Base-by-base conservation (phyloP, 2,113 vertebrate genomes). In the Zingel zingel region DNA sequence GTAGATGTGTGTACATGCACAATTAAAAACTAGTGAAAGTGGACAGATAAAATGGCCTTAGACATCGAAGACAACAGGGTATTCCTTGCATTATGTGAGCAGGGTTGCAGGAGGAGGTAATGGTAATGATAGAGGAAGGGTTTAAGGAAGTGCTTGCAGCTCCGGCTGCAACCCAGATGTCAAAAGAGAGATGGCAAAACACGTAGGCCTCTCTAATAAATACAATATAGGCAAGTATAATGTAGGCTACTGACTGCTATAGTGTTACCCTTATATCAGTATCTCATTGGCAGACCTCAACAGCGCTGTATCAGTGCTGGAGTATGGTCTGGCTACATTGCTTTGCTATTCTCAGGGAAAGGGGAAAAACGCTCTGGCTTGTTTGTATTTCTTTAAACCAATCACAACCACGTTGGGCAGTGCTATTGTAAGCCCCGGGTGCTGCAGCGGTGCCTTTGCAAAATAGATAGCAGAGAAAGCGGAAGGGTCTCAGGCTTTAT, bases 111-210 rank as follows among this genome's bases (percentile, higher is more conserved):
- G 30, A 72, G 30, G 54, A 77, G 72, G 59, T 53, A 9, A 51
- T 50, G 33, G 61, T 70, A 86, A 81, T 53, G 63, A 81, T 18
- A 74, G 76, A 62, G 48, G 70, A 64, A 68, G 27, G 10, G 2
- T 73, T 72, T 67, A 47, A 78, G 78, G 84, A 86, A 84, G 69
- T 64, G 82, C 74, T 79, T 54, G 45, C 53, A 84, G 83, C 84
- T 83, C 47, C 79, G 61, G 58, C 86, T 90, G 89, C 74, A 88
- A 80, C 73, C 80, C 90, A 93, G 86, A 92, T 91, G 91, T 89
- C 62, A n/a, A 18, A 68, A 16, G 68, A 81, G 43, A 58, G 33
- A 65, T 58, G 58, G 70, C 74, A 71, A 75, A 78, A 69, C 83
- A 79, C 66, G 70, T 74, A 53, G 47, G 66, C 56, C 50, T 54